phyloP scores from a whole-genome alignment of 2,113 vertebrate genomes.

The Theristicus caerulescens region DNA sequence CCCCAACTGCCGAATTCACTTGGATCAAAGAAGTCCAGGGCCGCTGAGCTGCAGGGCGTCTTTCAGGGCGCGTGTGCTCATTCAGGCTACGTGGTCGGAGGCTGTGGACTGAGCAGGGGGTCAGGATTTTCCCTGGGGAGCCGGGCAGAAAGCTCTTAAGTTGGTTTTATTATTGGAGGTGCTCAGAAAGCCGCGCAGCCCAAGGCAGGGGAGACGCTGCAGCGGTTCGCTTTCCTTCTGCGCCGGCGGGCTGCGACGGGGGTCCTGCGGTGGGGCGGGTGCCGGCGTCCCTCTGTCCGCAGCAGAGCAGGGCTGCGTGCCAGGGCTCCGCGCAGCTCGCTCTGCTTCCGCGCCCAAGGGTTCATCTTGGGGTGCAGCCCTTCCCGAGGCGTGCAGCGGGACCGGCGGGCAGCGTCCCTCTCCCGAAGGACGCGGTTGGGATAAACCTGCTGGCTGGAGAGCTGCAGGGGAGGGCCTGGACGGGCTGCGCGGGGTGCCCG shows the following conservation, averaged over 20 bases:
- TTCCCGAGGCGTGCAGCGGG: not conserved
- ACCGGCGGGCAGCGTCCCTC: too few relatives aligned
- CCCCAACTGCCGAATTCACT: not conserved
- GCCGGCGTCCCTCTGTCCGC: not conserved
- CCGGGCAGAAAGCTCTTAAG: not conserved
- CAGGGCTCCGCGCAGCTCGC: not conserved
- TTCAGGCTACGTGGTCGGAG: not conserved
- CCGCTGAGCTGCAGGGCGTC: not conserved
- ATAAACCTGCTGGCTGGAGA: too few relatives aligned
- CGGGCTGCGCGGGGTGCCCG: not conserved
- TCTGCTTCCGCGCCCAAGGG: too few relatives aligned
- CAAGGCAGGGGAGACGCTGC: not conserved
- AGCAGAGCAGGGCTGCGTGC: too few relatives aligned
- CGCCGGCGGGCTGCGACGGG: not conserved
- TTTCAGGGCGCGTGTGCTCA: not conserved
- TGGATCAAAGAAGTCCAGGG: not conserved
- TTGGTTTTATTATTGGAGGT: not conserved
- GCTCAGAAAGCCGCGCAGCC: not conserved
- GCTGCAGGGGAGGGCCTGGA: too few relatives aligned
- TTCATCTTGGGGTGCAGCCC: not conserved
- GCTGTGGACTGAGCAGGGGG: not conserved
- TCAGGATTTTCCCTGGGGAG: not conserved
- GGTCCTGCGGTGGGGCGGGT: too few relatives aligned
- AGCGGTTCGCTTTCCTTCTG: not conserved
- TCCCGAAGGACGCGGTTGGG: rapidly evolving